Evolutionary conservation across 2,888 invertebrate genomes (phyloP).

Genomic region (Drepanosiphum platanoidis): DNA sequence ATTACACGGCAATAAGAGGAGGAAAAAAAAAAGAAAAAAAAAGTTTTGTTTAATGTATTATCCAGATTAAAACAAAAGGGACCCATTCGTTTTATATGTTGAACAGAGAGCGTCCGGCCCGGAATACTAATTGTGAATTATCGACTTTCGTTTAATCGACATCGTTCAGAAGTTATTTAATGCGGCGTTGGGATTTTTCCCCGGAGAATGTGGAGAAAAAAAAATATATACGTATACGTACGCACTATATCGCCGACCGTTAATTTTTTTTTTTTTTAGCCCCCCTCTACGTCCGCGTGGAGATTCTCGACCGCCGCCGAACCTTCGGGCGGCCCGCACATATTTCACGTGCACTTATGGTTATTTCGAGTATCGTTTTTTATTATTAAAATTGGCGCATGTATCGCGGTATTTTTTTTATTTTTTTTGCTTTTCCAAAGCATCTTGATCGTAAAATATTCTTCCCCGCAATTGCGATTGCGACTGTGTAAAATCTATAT

Average conservation of each 20-base stretch:
- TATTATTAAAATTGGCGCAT: slow-evolving; percentile 15
- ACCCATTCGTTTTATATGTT: slow-evolving; percentile 58
- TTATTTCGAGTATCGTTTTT: slow-evolving; percentile 49
- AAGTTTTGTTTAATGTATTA: slow-evolving; percentile 58
- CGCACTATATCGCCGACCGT: background rate
- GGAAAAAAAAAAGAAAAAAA: slow-evolving; percentile 16
- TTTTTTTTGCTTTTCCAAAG: too few species aligned
- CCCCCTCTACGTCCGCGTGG: background rate
- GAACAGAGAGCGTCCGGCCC: slow-evolving; percentile 56
- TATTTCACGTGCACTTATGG: slow-evolving; percentile 47
- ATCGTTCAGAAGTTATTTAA: slow-evolving; percentile 61
- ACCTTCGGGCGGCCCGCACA: background rate
- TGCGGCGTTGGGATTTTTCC: slow-evolving; percentile 50
- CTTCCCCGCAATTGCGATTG: too few species aligned
- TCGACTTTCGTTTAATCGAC: slow-evolving; percentile 62
- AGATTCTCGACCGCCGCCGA: slow-evolving; percentile 25
- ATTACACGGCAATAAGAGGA: slow-evolving; percentile 21
- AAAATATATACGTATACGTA: background rate
- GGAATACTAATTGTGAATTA: slow-evolving; percentile 62
- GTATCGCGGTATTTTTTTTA: too few species aligned
- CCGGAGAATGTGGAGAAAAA: slow-evolving; percentile 11
- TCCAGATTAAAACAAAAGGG: slow-evolving; percentile 60
- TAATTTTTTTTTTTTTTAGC: slow-evolving; percentile 22
- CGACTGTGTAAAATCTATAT: too few species aligned
- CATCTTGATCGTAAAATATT: too few species aligned